Percentiles rank a stretch among this genome's conserved stretches.
phyloP scores from a whole-genome alignment of 2,888 invertebrate genomes.

The Xestia c-nigrum region DNA sequence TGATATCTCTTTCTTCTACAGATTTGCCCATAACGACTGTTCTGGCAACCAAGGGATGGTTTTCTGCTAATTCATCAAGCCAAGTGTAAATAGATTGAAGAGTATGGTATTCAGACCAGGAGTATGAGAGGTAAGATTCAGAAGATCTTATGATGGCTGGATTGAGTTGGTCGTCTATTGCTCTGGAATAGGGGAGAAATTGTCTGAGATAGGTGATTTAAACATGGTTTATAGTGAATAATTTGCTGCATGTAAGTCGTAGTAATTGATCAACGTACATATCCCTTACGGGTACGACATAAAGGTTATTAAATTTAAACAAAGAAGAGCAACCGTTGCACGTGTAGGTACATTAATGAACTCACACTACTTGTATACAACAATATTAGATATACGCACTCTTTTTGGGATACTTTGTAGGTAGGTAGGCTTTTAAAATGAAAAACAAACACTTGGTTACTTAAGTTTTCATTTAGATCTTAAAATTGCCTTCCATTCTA shows the following conservation, averaged over 20 bases:
- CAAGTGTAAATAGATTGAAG: constrained; percentile 91
- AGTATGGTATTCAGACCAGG: constrained; percentile 91
- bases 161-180: constrained; percentile 87
- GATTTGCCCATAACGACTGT: constrained; percentile 90
- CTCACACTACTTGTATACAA: neutral
- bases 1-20: constrained; percentile 91
- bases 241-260: neutral
- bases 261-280: neutral
- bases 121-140: constrained; percentile 73
- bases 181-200: constrained; percentile 74
- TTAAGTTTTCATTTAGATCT: neutral
- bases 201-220: neutral
- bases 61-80: constrained; percentile 88
- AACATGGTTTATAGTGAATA: neutral
- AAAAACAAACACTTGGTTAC: neutral
- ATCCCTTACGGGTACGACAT: neutral
- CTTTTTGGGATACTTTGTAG: neutral
- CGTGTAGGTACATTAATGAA: neutral
- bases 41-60: constrained; percentile 87
- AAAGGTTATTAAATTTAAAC: too few relatives aligned
- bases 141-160: constrained; percentile 70
- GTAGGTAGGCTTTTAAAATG: neutral
- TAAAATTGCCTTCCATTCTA: neutral
- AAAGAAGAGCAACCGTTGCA: neutral
- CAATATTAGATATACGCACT: neutral